These are phyloP conservation scores for Diorhabda carinulata DNA, from an alignment of 1,140 invertebrate genomes.

Conservation along the genomic window DNA sequence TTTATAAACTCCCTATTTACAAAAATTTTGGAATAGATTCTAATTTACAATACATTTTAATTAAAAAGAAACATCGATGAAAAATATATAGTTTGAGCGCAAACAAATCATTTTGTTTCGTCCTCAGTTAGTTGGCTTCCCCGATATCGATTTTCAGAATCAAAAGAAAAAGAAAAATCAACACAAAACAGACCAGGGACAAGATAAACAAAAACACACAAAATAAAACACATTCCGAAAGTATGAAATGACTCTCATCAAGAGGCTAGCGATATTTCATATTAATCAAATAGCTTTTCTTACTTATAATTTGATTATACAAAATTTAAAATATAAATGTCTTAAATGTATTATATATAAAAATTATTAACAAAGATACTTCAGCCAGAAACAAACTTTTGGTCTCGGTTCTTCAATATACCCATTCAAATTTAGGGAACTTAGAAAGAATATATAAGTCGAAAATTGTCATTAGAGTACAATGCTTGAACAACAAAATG, in stretches of 20 bases:
- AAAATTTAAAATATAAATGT: too few relatives aligned
- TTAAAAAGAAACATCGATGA: neutral
- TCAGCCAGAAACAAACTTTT: too few relatives aligned
- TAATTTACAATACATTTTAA: neutral
- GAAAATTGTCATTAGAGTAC: too few relatives aligned
- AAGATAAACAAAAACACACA: constrained; percentile 41
- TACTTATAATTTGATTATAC: too few relatives aligned
- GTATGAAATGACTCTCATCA: neutral
- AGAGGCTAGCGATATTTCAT: too few relatives aligned
- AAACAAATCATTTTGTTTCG: constrained; percentile 11
- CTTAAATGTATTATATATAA: too few relatives aligned
- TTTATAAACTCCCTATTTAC: neutral
- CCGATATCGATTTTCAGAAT: constrained; percentile 29
- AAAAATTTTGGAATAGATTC: neutral
- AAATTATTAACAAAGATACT: too few relatives aligned
- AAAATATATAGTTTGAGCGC: neutral
- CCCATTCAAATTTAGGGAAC: too few relatives aligned
- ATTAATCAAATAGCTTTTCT: too few relatives aligned
- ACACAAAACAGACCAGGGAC: constrained; percentile 39
- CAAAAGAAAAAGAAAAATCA: constrained; percentile 36
- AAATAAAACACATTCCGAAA: constrained; percentile 40
- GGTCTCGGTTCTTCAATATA: too few relatives aligned
- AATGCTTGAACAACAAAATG: too few relatives aligned
- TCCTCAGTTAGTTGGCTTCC: constrained; percentile 34
- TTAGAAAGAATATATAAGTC: too few relatives aligned